A percentile compares a stretch with the other conserved stretches of the same genome.
Evolutionary conservation across 2,888 invertebrate genomes (phyloP).

Genomic region (Sphaeridia pumilis): DNA sequence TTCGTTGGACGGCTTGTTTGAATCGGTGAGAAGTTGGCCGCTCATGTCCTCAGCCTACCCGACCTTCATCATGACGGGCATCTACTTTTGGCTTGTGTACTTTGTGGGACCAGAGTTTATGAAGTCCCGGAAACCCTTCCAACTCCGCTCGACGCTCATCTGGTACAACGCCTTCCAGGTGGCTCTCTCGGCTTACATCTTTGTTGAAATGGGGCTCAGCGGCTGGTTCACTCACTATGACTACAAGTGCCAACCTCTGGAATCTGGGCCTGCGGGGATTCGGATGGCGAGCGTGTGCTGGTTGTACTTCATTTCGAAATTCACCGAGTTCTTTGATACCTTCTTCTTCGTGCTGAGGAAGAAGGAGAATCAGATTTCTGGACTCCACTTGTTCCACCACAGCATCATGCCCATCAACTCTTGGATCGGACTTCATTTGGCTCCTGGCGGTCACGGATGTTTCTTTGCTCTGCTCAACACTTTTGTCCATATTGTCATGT

Average conservation of each 20-base stretch:
- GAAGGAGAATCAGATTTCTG: conserved; percentile 86
- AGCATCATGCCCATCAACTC: conserved; percentile 94
- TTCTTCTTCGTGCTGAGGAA: conserved; percentile 91
- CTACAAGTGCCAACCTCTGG: conserved; percentile 80
- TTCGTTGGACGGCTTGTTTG: too few relatives aligned
- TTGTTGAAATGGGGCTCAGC: conserved; percentile 70
- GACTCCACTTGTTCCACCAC: conserved; percentile 90
- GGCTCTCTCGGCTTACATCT: conserved; percentile 65
- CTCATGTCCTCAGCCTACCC: too few relatives aligned
- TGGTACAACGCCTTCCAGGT: conserved; percentile 80
- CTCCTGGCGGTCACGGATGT: conserved; percentile 91
- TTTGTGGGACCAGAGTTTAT: conserved; percentile 62
- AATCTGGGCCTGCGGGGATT: conserved; percentile 40
- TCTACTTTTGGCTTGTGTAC: too few relatives aligned
- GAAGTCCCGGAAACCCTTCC: conserved; percentile 71
- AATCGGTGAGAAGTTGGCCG: too few relatives aligned
- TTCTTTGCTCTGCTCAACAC: too few relatives aligned
- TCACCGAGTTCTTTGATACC: conserved; percentile 92
- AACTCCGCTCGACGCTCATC: conserved; percentile 60
- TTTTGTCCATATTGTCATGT: too few relatives aligned
- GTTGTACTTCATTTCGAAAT: conserved; percentile 96
- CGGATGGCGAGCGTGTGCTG: conserved; percentile 87
- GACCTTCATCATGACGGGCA: too few relatives aligned
- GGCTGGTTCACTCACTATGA: conserved; percentile 86
- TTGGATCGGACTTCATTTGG: conserved; percentile 91